Conservation (phyloP, 2,113 vertebrate genomes). For the Psilopogon haemacephalus region DNA sequence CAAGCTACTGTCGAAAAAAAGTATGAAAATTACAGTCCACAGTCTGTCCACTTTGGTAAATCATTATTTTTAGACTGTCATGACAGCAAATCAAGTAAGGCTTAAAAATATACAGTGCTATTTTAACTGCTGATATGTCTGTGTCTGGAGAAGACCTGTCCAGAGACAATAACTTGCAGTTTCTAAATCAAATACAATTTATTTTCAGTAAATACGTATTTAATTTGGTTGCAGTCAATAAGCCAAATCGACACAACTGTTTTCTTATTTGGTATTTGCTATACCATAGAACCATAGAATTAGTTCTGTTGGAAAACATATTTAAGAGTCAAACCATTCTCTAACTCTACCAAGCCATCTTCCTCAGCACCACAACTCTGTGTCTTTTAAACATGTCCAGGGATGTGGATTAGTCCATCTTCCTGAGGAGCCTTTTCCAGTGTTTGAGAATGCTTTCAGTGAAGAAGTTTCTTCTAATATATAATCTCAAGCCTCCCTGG, state of each 20-base stretch:
- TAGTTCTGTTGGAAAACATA: too few species aligned
- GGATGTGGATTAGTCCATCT: too few species aligned
- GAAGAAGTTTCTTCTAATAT: too few species aligned
- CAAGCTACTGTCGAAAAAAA: neutral
- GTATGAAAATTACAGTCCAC: neutral
- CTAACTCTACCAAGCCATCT: too few species aligned
- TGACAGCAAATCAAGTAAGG: slow-evolving; percentile 24
- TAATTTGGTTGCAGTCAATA: neutral
- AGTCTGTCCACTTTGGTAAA: slow-evolving; percentile 20
- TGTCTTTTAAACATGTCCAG: too few species aligned
- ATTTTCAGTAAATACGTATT: neutral
- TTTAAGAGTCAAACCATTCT: too few species aligned
- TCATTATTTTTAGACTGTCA: slow-evolving; percentile 41
- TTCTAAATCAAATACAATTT: neutral
- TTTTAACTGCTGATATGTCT: neutral
- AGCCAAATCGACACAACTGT: neutral
- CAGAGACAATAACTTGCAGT: neutral
- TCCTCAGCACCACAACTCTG: too few species aligned
- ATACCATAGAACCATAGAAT: too few species aligned
- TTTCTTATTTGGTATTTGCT: neutral
- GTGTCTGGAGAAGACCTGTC: neutral
- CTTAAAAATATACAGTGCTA: slow-evolving; percentile 53
- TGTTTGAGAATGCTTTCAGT: too few species aligned
- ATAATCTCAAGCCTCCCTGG: too few species aligned
- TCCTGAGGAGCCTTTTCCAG: too few species aligned